Evolutionary conservation across 2,888 invertebrate species (phyloP), one percentile per base, ranked within the genome.

Genomic region (Cheilosia impressa): DNA sequence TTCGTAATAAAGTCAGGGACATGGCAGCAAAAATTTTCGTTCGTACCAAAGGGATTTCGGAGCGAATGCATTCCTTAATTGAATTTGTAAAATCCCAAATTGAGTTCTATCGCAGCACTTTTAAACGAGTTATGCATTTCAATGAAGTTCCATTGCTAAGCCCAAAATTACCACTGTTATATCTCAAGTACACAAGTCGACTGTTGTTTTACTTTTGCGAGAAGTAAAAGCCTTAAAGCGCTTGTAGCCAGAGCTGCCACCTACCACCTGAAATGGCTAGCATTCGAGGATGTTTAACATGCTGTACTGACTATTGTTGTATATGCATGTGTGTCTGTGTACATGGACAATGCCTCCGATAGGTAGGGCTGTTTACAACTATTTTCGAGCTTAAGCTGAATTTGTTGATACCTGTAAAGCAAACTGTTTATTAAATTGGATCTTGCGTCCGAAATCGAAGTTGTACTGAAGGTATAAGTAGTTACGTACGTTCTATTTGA

Each of bases 51-150:
- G 72, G 79, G 85, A 85, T 76, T 75, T 84, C 72, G 73, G 66
- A 72, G 72, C 78, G 62, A 76, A 79, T 88, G 84, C 87, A 87
- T 87, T 82, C 85, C 85, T 88, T 88, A 88, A 88, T 87, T 88
- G 87, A 88, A 87, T 88, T 88, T 87, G 87, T 87, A 85, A 87
- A 87, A 85, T 87, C 85, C 87, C 83, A 88, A 88, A 88, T 85
- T 85, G 87, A 88, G 87, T 87, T 87, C 87, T 77, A 83, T 78
- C 66, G 78, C 87, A 69, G 87, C 82, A 87, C 80, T 88, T 88
- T 87, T 87, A 82, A 66, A 88, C 85, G 85, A 87, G 87, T 87
- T 88, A 87, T 87, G 87, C 88, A 87, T 88, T 87, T 87, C 87
- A 88, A 88, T 88, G 88, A 87, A 84, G 63, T 55, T 57, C 22